Evolutionary conservation across 1,140 invertebrate genomes (phyloP).

Genomic region (Harpegnathos saltator): DNA sequence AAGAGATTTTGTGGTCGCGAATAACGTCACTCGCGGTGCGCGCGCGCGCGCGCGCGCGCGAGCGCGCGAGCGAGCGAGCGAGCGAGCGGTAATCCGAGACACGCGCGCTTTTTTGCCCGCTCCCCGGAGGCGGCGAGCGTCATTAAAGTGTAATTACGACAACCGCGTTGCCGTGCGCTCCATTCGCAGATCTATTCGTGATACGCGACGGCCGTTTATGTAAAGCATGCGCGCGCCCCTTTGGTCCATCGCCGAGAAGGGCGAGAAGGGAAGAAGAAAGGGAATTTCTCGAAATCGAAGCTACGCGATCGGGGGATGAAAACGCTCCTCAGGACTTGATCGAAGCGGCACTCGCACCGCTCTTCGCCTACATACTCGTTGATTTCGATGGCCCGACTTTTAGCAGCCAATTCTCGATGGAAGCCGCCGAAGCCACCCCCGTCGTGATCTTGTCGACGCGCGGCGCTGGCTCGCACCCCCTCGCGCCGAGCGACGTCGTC

Average conservation of each 20-base stretch:
- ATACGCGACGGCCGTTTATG: background rate
- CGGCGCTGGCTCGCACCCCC: no score
- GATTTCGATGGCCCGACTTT: background rate
- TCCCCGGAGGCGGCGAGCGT: constrained; percentile 40
- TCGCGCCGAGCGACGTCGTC: background rate
- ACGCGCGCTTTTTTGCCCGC: constrained; percentile 44
- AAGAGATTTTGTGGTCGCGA: constrained; percentile 48
- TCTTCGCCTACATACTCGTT: background rate
- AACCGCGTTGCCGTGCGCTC: constrained; percentile 33
- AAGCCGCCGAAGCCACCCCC: background rate
- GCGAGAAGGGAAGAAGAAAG: no score
- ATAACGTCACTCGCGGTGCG: constrained; percentile 61
- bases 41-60: no score
- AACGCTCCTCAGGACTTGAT: no score
- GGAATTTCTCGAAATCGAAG: background rate
- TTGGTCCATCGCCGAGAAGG: background rate
- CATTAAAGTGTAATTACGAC: constrained; percentile 53
- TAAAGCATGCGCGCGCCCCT: background rate
- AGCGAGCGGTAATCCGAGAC: constrained; percentile 56
- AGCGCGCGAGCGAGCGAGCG: no score
- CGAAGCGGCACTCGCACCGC: background rate
- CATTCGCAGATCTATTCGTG: background rate
- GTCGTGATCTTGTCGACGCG: background rate
- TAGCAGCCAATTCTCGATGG: background rate
- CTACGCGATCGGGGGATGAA: no score